phyloP scores from a whole-genome alignment of 2,113 vertebrate species.

The Neolamprologus tretocephalus region DNA sequence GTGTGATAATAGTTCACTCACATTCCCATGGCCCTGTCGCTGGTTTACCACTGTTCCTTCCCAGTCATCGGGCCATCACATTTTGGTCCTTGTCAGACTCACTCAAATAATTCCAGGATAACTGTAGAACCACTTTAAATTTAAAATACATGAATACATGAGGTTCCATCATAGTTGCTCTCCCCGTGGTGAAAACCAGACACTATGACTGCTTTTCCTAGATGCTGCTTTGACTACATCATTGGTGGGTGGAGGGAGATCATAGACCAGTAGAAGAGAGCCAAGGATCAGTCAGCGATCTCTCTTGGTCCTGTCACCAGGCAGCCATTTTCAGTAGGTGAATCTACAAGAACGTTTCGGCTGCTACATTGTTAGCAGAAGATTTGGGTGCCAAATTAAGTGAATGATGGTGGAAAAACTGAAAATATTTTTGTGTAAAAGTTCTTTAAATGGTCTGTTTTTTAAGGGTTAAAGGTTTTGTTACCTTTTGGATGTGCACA shows the following conservation, averaged over 20 bases:
- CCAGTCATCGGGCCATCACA: neutral
- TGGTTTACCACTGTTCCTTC: neutral
- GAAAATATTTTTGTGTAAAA: neutral
- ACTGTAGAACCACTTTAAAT: neutral
- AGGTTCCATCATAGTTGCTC: neutral
- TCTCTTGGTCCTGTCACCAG: neutral
- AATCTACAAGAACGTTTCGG: rapidly evolving
- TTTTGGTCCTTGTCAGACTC: neutral
- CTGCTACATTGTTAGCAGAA: neutral
- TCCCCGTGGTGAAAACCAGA: neutral
- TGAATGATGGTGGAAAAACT: neutral
- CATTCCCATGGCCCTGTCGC: neutral
- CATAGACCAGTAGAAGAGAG: neutral
- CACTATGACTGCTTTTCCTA: neutral
- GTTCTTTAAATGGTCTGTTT: neutral
- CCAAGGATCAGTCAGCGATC: neutral
- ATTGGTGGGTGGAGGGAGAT: neutral
- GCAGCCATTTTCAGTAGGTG: neutral
- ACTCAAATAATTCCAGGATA: neutral
- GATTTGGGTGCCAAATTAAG: neutral
- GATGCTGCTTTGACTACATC: neutral
- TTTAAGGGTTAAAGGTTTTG: neutral
- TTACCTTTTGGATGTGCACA: neutral
- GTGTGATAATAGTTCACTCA: neutral
- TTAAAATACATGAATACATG: neutral